phyloP scores from a whole-genome alignment of 2,113 vertebrate species.

The Cavia porcellus region DNA sequence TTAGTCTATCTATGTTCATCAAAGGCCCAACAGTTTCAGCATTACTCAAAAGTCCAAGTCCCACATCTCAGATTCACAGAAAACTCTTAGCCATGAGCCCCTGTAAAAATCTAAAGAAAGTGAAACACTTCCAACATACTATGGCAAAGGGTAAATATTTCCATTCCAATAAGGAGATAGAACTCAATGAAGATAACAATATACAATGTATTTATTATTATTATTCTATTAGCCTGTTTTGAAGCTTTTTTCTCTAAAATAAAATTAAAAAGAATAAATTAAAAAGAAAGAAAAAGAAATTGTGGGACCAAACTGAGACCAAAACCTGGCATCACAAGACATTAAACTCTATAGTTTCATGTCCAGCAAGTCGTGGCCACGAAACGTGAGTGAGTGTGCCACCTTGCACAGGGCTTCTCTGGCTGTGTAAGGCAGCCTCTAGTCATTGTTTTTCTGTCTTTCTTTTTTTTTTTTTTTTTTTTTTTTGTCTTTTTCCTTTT shows the following conservation, averaged over 20 bases:
- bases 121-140: neutral
- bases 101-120: neutral
- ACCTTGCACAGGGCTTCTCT: neutral
- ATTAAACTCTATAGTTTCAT: neutral
- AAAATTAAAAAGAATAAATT: neutral
- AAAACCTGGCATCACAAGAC: neutral
- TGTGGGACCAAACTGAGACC: neutral
- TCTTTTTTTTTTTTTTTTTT: too few relatives aligned
- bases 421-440: constrained; percentile 27
- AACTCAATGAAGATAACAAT: neutral
- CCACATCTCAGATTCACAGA: neutral
- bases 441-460: neutral
- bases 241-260: neutral
- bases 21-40: neutral
- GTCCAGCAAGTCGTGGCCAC: neutral
- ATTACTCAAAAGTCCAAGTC: neutral
- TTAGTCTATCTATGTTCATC: neutral
- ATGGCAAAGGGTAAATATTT: neutral
- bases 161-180: neutral
- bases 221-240: neutral
- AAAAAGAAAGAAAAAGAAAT: neutral
- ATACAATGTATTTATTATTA: neutral
- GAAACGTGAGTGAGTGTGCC: neutral
- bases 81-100: neutral
- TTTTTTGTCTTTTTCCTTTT: too few relatives aligned